These are phyloP conservation scores for Muscina levida DNA, from an alignment of 2,888 invertebrate species.

Conservation along the genomic window DNA sequence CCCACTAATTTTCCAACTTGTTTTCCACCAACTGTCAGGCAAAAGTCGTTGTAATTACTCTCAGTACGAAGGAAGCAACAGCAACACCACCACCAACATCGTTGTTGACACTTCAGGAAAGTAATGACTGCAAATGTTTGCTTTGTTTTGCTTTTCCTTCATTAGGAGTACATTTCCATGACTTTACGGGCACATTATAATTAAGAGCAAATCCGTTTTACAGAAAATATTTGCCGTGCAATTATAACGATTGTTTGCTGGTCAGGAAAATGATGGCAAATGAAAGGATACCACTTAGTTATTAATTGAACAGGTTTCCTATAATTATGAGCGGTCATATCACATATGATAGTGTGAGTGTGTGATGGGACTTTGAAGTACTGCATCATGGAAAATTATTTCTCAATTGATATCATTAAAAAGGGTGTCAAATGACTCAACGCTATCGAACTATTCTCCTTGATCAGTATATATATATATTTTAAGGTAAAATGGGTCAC, in stretches of 20 bases:
- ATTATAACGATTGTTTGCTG: not conserved
- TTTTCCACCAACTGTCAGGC: conserved; percentile 45
- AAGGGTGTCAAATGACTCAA: no score
- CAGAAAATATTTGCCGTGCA: not conserved
- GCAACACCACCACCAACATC: conserved; percentile 24
- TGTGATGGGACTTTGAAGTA: no score
- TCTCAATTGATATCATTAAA: no score
- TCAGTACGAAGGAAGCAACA: conserved; percentile 37
- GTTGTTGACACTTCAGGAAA: conserved; percentile 30
- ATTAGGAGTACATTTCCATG: not conserved
- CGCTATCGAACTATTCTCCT: no score
- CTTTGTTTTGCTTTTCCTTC: conserved; percentile 22
- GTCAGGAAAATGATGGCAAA: not conserved
- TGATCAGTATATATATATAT: no score
- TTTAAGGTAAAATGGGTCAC: no score
- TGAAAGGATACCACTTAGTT: no score
- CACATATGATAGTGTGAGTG: no score
- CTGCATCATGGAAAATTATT: no score
- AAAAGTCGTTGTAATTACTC: conserved; percentile 56
- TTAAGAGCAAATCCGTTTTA: conserved; percentile 4
- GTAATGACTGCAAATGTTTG: conserved; percentile 24
- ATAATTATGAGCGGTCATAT: no score
- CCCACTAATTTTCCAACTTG: conserved; percentile 47
- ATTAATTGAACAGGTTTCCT: no score
- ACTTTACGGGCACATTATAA: conserved; percentile 1